phyloP scores from a whole-genome alignment of 2,113 vertebrate genomes.

The Climacteris rufus region DNA sequence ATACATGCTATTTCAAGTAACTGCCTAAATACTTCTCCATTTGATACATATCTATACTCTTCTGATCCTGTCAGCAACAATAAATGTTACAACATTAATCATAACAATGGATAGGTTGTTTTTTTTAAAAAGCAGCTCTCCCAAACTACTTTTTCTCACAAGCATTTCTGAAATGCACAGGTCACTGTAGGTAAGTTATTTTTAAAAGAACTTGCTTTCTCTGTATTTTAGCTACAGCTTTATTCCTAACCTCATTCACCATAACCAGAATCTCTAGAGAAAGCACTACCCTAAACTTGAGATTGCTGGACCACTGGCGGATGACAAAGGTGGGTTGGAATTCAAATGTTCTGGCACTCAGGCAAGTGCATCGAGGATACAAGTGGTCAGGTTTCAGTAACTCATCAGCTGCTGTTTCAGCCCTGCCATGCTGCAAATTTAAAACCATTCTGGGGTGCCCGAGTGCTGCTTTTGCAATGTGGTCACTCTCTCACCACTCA shows the following conservation, averaged over 20 bases:
- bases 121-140: neutral
- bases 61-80: neutral
- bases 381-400: neutral
- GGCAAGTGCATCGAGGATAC: neutral
- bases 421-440: neutral
- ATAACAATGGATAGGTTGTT: neutral
- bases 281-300: neutral
- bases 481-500: neutral
- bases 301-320: neutral
- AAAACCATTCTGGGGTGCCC: accelerated
- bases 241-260: neutral
- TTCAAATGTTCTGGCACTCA: neutral
- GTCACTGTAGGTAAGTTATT: neutral
- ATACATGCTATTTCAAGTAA: neutral
- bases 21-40: neutral
- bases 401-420: neutral
- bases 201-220: neutral
- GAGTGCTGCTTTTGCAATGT: neutral
- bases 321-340: neutral
- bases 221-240: neutral
- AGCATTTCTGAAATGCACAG: neutral
- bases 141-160: neutral
- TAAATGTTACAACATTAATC: neutral
- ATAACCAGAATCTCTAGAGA: neutral
- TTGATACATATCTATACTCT: neutral